These are phyloP conservation scores for Aelia acuminata DNA, from an alignment of 2,888 invertebrate species.

Conservation along the genomic window DNA sequence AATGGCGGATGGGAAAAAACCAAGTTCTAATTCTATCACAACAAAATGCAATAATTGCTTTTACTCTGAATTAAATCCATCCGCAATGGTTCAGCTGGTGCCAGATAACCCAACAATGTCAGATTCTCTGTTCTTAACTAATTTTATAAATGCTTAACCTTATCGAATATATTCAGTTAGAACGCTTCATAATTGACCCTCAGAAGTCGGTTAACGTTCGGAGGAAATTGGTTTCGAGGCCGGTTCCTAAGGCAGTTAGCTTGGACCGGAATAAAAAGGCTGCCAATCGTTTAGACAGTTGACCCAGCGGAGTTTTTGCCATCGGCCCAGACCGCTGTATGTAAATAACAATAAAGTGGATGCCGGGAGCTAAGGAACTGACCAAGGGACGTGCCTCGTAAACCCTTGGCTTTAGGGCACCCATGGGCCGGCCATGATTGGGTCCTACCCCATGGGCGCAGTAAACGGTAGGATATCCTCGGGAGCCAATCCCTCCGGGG, in stretches of 20 bases:
- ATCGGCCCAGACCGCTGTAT: not conserved
- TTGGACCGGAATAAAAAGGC: not conserved
- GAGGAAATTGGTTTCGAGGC: not conserved
- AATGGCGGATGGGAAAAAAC: no score
- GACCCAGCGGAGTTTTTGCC: not conserved
- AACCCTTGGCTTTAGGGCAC: slow-evolving; percentile 11
- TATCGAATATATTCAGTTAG: slow-evolving; percentile 10
- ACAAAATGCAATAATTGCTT: no score
- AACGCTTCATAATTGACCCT: not conserved
- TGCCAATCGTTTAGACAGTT: not conserved
- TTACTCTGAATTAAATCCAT: no score
- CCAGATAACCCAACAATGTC: no score
- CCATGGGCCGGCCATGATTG: slow-evolving; percentile 32
- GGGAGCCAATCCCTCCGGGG: slow-evolving; percentile 15
- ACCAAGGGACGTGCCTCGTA: slow-evolving; percentile 46
- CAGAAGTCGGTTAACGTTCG: not conserved
- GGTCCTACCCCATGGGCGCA: slow-evolving; percentile 12
- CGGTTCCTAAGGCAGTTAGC: no score
- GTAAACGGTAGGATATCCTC: slow-evolving; percentile 21
- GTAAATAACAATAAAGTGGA: slow-evolving; percentile 28
- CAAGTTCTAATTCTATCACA: no score
- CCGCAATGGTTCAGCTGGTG: no score
- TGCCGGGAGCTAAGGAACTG: slow-evolving; percentile 9
- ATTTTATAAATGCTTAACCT: no score
- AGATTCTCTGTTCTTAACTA: no score